Percentiles rank a stretch among this genome's conserved stretches.
phyloP scores from a whole-genome alignment of 1,140 invertebrate genomes.

The Drosophila sp. region DNA sequence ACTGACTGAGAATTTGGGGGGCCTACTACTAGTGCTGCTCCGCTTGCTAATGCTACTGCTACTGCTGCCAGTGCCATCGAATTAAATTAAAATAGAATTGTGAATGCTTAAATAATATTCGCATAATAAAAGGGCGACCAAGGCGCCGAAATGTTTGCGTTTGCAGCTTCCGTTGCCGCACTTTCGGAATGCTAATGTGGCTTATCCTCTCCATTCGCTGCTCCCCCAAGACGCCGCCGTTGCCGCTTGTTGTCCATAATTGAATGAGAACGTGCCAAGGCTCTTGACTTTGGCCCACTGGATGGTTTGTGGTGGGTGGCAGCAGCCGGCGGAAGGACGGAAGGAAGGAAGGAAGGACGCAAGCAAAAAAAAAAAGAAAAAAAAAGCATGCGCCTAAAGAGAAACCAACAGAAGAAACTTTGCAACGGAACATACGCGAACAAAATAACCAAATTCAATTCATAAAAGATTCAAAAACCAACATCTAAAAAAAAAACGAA shows the following conservation, averaged over 20 bases:
- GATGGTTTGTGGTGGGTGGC: neutral
- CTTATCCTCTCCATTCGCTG: neutral
- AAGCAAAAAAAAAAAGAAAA: slow-evolving; percentile 37
- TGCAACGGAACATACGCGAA: slow-evolving; percentile 76
- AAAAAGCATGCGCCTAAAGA: slow-evolving; percentile 45
- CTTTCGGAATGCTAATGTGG: slow-evolving; percentile 73
- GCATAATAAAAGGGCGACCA: slow-evolving; percentile 49
- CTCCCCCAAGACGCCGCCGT: neutral
- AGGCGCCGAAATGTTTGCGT: slow-evolving; percentile 71
- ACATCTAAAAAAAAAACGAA: slow-evolving; percentile 26
- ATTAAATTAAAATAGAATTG: slow-evolving; percentile 78
- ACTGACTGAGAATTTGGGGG: slow-evolving; percentile 21
- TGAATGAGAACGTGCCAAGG: slow-evolving; percentile 74
- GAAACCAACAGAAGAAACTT: slow-evolving; percentile 47
- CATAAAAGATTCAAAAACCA: slow-evolving; percentile 79
- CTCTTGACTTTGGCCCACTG: slow-evolving; percentile 13
- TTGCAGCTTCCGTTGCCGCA: slow-evolving; percentile 63
- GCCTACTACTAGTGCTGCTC: slow-evolving; percentile 5
- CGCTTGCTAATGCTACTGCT: neutral
- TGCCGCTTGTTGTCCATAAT: slow-evolving; percentile 63
- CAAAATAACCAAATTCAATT: slow-evolving; percentile 81
- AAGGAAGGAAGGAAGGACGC: slow-evolving; percentile 15
- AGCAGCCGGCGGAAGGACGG: neutral
- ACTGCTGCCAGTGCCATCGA: slow-evolving; percentile 36
- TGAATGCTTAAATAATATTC: slow-evolving; percentile 75